Conservation (phyloP, 2,113 vertebrate genomes). For the Phalacrocorax carbo region DNA sequence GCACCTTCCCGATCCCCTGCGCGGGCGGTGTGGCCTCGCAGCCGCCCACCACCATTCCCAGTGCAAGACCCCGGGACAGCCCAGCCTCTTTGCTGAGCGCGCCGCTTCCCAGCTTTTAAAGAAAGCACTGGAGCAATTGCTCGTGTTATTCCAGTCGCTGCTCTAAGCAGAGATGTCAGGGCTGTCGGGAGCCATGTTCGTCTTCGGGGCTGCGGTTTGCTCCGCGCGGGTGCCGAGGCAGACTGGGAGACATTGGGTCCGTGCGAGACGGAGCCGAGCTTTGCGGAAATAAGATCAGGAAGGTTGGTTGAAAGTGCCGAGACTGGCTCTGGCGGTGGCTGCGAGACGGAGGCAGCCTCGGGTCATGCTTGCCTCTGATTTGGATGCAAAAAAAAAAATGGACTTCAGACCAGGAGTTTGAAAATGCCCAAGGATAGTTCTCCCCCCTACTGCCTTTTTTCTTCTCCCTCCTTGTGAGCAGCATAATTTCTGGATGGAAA, state of each 20-base stretch:
- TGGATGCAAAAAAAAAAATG: neutral
- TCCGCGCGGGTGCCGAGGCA: rapidly evolving
- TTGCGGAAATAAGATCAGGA: neutral
- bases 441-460: neutral
- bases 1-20: neutral
- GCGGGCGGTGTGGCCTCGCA: rapidly evolving
- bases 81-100: rapidly evolving
- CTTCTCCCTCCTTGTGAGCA: neutral
- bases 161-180: neutral
- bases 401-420: neutral
- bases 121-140: neutral
- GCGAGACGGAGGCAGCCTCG: rapidly evolving
- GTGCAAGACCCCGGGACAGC: neutral
- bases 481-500: conserved; percentile 10
- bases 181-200: neutral
- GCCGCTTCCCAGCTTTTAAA: neutral
- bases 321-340: neutral
- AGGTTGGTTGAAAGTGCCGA: neutral
- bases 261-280: neutral
- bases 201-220: neutral
- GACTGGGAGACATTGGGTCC: neutral
- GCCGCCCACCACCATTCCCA: rapidly evolving
- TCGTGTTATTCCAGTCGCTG: neutral
- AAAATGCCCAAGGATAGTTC: neutral
- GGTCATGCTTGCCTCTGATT: neutral